Percentiles rank a stretch among this genome's conserved stretches.
Conservation (phyloP, 2,888 invertebrate species). For the Physocephala rufipes region DNA sequence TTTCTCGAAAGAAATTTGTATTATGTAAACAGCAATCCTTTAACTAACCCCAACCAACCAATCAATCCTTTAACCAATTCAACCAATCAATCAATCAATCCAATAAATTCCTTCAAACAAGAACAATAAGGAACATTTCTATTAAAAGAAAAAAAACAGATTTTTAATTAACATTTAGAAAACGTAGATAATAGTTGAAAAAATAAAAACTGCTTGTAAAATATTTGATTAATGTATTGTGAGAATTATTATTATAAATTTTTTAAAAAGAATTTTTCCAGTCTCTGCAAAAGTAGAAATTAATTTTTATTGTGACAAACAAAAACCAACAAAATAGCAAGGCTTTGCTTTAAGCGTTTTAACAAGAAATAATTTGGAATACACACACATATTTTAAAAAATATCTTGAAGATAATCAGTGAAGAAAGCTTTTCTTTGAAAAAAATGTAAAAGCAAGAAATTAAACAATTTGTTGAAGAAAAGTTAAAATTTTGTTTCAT, state of each 20-base stretch:
- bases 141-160: neutral
- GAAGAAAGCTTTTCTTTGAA: too few relatives aligned
- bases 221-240: constrained; percentile 4
- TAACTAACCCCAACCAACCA: neutral
- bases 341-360: too few relatives aligned
- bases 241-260: neutral
- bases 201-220: neutral
- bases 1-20: neutral
- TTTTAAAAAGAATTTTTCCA: neutral
- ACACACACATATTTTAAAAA: neutral
- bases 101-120: neutral
- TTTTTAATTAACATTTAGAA: constrained; percentile 4
- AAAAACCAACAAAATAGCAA: neutral
- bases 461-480: constrained; percentile 6
- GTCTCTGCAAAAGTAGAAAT: neutral
- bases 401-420: too few relatives aligned
- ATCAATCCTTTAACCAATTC: constrained; percentile 1
- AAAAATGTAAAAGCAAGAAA: neutral
- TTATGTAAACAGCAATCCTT: neutral
- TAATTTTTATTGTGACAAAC: too few relatives aligned
- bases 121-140: neutral
- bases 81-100: constrained; percentile 12
- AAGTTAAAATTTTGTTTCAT: constrained; percentile 16
- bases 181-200: constrained; percentile 9
- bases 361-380: neutral